Conservation (phyloP, 2,113 vertebrate genomes). For the Oncorhynchus mykiss region DNA sequence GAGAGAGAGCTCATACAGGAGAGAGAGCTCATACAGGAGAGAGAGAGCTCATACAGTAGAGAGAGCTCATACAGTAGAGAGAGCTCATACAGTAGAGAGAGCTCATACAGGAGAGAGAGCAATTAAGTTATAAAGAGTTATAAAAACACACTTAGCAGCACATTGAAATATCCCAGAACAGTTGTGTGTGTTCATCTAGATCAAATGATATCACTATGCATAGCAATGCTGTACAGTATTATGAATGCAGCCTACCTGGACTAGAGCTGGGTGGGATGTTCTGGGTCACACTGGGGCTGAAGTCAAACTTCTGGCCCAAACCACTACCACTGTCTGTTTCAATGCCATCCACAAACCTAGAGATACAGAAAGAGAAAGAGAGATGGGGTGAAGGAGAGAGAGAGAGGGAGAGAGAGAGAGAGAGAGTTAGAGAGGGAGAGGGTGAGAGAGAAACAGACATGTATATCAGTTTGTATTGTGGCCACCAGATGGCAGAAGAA, state of each 20-base stretch:
- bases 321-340: slow-evolving; percentile 67
- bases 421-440: no score
- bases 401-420: no score
- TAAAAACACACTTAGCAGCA: no score
- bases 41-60: no score
- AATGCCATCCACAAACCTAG: slow-evolving; percentile 76
- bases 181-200: background rate
- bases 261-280: slow-evolving; percentile 43
- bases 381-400: no score
- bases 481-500: slow-evolving; percentile 27
- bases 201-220: background rate
- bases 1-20: no score
- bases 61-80: no score
- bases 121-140: no score
- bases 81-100: background rate
- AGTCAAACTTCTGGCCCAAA: slow-evolving; percentile 69
- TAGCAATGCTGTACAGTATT: background rate
- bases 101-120: no score
- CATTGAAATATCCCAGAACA: no score
- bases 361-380: background rate
- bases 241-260: slow-evolving; percentile 32
- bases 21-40: no score
- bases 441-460: background rate
- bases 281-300: slow-evolving; percentile 51
- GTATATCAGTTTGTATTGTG: background rate